Conservation (phyloP, 2,888 invertebrate species). For the Epistrophella euchroma region DNA sequence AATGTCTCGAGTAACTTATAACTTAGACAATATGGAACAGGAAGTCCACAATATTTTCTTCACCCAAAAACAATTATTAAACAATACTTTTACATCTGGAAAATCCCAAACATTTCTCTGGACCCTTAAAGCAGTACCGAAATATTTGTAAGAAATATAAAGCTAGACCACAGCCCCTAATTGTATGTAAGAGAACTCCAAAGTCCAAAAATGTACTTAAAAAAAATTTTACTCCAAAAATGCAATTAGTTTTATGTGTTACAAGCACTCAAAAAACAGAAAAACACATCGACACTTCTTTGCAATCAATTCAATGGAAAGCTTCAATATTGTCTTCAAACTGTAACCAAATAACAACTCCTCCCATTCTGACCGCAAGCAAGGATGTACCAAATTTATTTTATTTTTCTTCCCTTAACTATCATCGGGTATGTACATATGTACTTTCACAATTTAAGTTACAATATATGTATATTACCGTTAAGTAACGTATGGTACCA, state of each 20-base stretch:
- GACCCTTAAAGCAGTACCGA: too few relatives aligned
- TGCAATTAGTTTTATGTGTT: neutral
- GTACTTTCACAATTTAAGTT: neutral
- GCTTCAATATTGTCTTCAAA: constrained; percentile 1
- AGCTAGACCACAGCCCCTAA: too few relatives aligned
- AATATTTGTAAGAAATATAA: too few relatives aligned
- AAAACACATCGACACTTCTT: constrained; percentile 3
- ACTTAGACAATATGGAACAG: too few relatives aligned
- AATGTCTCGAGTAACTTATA: too few relatives aligned
- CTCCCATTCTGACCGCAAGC: constrained; percentile 16
- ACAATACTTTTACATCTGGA: too few relatives aligned
- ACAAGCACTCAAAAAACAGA: neutral
- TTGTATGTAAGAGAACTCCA: too few relatives aligned
- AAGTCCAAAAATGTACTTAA: too few relatives aligned
- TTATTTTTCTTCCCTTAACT: constrained; percentile 3
- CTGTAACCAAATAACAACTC: neutral
- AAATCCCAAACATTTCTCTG: too few relatives aligned
- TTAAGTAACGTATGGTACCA: constrained; percentile 34
- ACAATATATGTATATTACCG: neutral
- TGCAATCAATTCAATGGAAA: constrained; percentile 24
- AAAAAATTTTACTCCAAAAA: too few relatives aligned
- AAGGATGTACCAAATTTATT: constrained; percentile 29
- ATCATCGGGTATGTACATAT: neutral
- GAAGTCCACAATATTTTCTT: too few relatives aligned
- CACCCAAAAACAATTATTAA: too few relatives aligned